Percentiles rank a stretch among this genome's conserved stretches.
Evolutionary conservation across 1,140 invertebrate species (phyloP).

Genomic region (Drosophila sturtevanti): DNA sequence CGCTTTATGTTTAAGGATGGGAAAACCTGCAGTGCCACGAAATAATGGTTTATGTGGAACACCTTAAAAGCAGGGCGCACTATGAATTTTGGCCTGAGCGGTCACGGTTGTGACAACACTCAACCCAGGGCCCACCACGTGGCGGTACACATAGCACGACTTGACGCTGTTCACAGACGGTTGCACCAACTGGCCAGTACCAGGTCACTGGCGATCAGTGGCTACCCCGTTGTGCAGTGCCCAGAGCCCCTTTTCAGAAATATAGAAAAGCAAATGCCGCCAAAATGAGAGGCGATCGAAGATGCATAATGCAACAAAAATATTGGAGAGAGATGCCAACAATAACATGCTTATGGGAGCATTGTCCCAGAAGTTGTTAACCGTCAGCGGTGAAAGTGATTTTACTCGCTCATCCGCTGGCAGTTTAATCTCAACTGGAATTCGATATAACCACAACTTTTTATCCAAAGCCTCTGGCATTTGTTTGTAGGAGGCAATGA

Average conservation of each 20-base stretch:
- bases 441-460: slow-evolving; percentile 69
- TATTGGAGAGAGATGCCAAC: slow-evolving; percentile 26
- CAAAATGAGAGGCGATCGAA: slow-evolving; percentile 19
- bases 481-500: slow-evolving; percentile 51
- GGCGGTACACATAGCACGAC: slow-evolving; percentile 82
- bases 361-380: slow-evolving; percentile 72
- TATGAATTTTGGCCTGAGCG: slow-evolving; percentile 81
- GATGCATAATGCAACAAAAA: not conserved
- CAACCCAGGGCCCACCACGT: slow-evolving; percentile 82
- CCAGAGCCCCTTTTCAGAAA: slow-evolving; percentile 75
- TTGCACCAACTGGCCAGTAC: slow-evolving; percentile 82
- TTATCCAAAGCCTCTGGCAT: slow-evolving; percentile 67
- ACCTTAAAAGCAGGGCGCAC: slow-evolving; percentile 76
- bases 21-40: slow-evolving; percentile 75
- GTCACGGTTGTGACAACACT: slow-evolving; percentile 67
- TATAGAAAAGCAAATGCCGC: slow-evolving; percentile 25
- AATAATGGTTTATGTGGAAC: slow-evolving; percentile 13
- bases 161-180: slow-evolving; percentile 82
- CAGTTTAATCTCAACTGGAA: slow-evolving; percentile 66
- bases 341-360: not conserved
- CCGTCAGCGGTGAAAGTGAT: slow-evolving; percentile 32
- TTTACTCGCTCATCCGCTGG: slow-evolving; percentile 12
- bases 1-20: slow-evolving; percentile 6
- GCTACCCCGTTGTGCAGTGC: slow-evolving; percentile 82
- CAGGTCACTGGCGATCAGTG: slow-evolving; percentile 80